These are phyloP conservation scores for Mesaphorura yosii DNA, from an alignment of 1,140 invertebrate genomes.

Conservation along the genomic window DNA sequence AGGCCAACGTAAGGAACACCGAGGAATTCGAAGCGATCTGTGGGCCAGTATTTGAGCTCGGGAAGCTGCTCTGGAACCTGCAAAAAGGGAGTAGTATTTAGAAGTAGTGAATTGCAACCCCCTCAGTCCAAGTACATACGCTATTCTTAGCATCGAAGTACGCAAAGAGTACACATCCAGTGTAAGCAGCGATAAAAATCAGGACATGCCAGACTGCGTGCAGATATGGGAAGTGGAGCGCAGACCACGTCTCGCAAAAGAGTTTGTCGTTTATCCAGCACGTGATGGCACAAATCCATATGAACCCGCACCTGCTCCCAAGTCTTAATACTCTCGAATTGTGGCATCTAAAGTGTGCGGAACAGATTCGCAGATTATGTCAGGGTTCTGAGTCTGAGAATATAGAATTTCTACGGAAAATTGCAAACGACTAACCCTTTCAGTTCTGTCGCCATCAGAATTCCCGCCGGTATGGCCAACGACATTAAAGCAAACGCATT, in stretches of 20 bases:
- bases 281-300: constrained; percentile 54
- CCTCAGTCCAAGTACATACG: constrained; percentile 30
- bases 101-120: not conserved
- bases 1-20: constrained; percentile 54
- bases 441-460: constrained; percentile 52
- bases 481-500: constrained; percentile 68
- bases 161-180: constrained; percentile 57
- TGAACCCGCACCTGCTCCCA: constrained; percentile 39
- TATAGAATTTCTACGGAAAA: not conserved
- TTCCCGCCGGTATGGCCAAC: constrained; percentile 54
- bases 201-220: constrained; percentile 70
- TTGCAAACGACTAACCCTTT: constrained; percentile 50
- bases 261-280: constrained; percentile 66
- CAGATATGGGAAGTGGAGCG: constrained; percentile 62
- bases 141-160: constrained; percentile 63
- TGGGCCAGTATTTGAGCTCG: constrained; percentile 58
- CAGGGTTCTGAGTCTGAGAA: not conserved
- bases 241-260: constrained; percentile 63
- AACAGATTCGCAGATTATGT: not conserved
- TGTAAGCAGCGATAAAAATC: constrained; percentile 56
- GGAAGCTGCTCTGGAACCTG: constrained; percentile 51
- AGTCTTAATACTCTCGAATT: constrained; percentile 15
- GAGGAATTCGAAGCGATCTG: constrained; percentile 53
- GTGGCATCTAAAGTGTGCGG: constrained; percentile 6
- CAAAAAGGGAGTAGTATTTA: not conserved